Conservation (phyloP, 2,797 vertebrate species). For the Allobates femoralis region DNA sequence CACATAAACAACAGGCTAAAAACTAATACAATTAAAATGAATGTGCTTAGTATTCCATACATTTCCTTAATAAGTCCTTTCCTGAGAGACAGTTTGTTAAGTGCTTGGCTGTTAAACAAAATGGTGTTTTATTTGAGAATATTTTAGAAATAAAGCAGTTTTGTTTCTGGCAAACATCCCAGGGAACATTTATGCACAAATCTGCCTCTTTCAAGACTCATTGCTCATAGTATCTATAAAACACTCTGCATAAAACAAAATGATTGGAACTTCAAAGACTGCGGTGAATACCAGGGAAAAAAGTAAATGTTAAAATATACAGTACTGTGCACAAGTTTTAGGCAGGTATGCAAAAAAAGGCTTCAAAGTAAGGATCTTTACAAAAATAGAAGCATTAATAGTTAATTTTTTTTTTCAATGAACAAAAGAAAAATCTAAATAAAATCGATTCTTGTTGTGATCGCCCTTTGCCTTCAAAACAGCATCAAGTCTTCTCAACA, state of each 20-base stretch:
- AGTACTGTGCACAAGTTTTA: too few species aligned
- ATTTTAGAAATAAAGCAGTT: conserved; percentile 51
- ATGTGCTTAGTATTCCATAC: conserved; percentile 42
- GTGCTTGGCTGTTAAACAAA: conserved; percentile 49
- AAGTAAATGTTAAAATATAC: too few species aligned
- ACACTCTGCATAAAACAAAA: conserved; percentile 37
- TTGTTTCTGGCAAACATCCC: conserved; percentile 55
- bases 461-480: too few species aligned
- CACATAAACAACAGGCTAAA: conserved; percentile 41
- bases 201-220: conserved; percentile 53
- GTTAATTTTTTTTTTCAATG: too few species aligned
- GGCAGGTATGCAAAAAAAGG: too few species aligned
- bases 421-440: too few species aligned
- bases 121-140: conserved; percentile 52
- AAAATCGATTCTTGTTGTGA: too few species aligned
- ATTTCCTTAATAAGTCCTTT: conserved; percentile 42
- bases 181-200: conserved; percentile 54
- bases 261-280: not conserved
- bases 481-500: too few species aligned
- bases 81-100: conserved; percentile 52
- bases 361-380: too few species aligned
- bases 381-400: too few species aligned
- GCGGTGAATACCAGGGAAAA: conserved; percentile 14
- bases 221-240: conserved; percentile 55
- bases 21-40: conserved; percentile 39